A percentile compares a stretch with the other conserved stretches of the same genome.
These are phyloP conservation scores for Melopsittacus undulatus DNA, from an alignment of 2,797 vertebrate genomes.

Conservation along the genomic window DNA sequence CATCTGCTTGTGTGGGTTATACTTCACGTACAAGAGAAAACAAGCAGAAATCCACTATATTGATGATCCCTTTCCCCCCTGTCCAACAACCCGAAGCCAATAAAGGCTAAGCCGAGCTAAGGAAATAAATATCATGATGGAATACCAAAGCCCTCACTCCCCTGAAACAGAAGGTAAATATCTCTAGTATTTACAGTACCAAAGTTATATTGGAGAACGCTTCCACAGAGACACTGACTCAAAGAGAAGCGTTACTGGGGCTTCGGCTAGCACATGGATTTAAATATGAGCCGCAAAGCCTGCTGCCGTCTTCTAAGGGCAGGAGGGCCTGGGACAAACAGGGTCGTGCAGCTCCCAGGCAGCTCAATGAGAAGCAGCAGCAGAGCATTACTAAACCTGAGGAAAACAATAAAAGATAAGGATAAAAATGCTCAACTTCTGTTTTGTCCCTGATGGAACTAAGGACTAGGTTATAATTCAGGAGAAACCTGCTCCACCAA, in stretches of 20 bases:
- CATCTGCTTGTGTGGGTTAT: background rate
- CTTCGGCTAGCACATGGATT: background rate
- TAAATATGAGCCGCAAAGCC: background rate
- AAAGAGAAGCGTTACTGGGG: background rate
- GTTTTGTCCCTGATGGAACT: background rate
- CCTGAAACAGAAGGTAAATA: slow-evolving; percentile 51
- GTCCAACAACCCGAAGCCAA: background rate
- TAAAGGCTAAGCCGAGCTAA: slow-evolving; percentile 17
- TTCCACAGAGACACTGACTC: background rate
- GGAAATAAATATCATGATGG: slow-evolving; percentile 35
- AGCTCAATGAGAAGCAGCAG: background rate
- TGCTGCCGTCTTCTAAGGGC: background rate
- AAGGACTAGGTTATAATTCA: background rate
- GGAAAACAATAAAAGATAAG: background rate
- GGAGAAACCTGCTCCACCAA: accelerated
- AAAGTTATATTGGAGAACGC: background rate
- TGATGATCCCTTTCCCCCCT: background rate
- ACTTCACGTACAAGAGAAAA: background rate
- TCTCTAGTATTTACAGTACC: slow-evolving; percentile 46
- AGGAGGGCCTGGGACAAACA: background rate
- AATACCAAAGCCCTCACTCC: slow-evolving; percentile 18
- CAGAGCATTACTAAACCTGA: background rate
- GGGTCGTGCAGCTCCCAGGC: background rate
- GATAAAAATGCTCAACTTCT: background rate
- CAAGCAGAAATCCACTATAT: background rate